Conservation (phyloP, 2,113 vertebrate species). For the Archocentrus centrarchus region DNA sequence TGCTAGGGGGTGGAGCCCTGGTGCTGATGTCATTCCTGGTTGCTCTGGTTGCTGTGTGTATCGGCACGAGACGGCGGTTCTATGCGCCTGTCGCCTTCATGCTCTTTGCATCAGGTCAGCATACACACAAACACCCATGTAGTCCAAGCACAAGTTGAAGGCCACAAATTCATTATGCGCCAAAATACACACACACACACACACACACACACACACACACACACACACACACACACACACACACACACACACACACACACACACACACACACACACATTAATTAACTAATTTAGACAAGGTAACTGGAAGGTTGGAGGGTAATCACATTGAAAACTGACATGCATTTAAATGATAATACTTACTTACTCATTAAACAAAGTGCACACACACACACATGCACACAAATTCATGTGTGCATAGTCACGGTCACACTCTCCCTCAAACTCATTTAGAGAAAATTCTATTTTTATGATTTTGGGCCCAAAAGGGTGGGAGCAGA, state of each 20-base stretch:
- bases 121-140: slow-evolving; percentile 43
- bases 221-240: slow-evolving; percentile 40
- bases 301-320: slow-evolving; percentile 54
- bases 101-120: slow-evolving; percentile 95
- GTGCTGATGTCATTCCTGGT: slow-evolving; percentile 96
- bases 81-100: slow-evolving; percentile 95
- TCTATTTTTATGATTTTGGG: slow-evolving; percentile 31
- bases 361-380: slow-evolving; percentile 23
- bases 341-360: slow-evolving; percentile 61
- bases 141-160: neutral
- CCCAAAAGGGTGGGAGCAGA: slow-evolving; percentile 3
- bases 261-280: slow-evolving; percentile 36
- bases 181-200: slow-evolving; percentile 18
- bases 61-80: slow-evolving; percentile 92
- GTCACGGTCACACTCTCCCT: slow-evolving; percentile 5
- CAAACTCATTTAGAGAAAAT: slow-evolving; percentile 51
- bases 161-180: slow-evolving; percentile 23
- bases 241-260: slow-evolving; percentile 26
- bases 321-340: slow-evolving; percentile 52
- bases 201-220: slow-evolving; percentile 28
- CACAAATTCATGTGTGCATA: neutral
- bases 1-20: slow-evolving; percentile 92
- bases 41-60: slow-evolving; percentile 94
- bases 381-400: neutral
- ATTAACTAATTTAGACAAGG: slow-evolving; percentile 61